A percentile compares a stretch with the other conserved stretches of the same genome.
Conservation (phyloP, 2,888 invertebrate genomes). For the Nyleta sp. region DNA sequence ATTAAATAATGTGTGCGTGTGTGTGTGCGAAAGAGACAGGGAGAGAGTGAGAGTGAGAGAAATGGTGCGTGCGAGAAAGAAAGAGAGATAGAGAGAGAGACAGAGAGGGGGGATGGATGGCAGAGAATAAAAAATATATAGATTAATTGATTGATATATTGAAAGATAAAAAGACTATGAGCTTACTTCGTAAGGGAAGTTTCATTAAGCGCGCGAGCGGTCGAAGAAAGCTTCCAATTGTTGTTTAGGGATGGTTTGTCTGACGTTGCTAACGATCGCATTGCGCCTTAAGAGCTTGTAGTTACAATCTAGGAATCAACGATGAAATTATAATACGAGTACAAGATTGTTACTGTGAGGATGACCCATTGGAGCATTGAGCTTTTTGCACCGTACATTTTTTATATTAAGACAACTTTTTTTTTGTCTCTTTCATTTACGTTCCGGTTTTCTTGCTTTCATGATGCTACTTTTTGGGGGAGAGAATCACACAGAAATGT, state of each 20-base stretch:
- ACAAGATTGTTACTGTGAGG: conserved; percentile 66
- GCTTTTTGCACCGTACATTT: conserved; percentile 39
- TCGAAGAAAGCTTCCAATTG: conserved; percentile 59
- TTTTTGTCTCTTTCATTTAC: no score
- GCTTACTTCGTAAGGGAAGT: conserved; percentile 62
- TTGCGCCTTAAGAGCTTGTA: conserved; percentile 66
- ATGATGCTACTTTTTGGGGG: no score
- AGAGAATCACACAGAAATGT: no score
- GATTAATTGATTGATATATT: conserved; percentile 63
- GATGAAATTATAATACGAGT: conserved; percentile 63
- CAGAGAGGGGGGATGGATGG: conserved; percentile 1
- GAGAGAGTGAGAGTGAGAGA: conserved; percentile 9
- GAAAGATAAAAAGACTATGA: conserved; percentile 59
- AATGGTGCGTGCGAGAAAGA: conserved; percentile 5
- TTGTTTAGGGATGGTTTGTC: conserved; percentile 57
- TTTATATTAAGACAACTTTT: neutral
- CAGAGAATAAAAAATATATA: conserved; percentile 42
- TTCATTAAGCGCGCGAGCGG: conserved; percentile 58
- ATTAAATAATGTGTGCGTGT: conserved; percentile 45
- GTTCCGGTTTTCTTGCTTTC: no score
- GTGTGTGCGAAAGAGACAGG: conserved; percentile 6
- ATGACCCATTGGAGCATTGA: conserved; percentile 51
- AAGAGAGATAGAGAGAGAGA: neutral
- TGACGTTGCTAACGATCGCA: conserved; percentile 56
- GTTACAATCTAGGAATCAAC: conserved; percentile 64